Percentiles rank a stretch among this genome's conserved stretches.
phyloP scores from a whole-genome alignment of 1,140 invertebrate genomes.

The Pseudomyrmex gracilis region DNA sequence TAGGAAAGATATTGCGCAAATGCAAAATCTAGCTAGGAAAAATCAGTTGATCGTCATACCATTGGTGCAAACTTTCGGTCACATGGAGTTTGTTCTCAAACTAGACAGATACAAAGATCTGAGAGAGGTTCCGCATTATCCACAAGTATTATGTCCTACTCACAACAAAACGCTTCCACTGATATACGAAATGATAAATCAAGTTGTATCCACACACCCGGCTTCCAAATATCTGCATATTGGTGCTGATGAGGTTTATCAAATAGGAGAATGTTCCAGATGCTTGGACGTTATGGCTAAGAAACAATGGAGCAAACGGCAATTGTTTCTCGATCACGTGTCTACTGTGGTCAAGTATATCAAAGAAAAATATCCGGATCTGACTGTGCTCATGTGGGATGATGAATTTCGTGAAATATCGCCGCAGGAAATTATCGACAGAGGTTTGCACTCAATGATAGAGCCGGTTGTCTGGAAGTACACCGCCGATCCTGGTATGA shows the following conservation, averaged over 20 bases:
- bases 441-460: constrained; percentile 88
- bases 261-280: constrained; percentile 92
- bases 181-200: constrained; percentile 92
- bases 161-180: constrained; percentile 90
- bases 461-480: constrained; percentile 95
- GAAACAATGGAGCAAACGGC: constrained; percentile 84
- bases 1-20: constrained; percentile 88
- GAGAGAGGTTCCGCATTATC: constrained; percentile 91
- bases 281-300: constrained; percentile 87
- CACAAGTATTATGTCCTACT: constrained; percentile 94
- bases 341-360: constrained; percentile 87
- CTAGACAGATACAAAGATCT: constrained; percentile 90
- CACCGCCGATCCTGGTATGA: constrained; percentile 87
- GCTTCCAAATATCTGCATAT: constrained; percentile 90
- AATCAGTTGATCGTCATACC: constrained; percentile 94
- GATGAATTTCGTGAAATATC: constrained; percentile 94
- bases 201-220: constrained; percentile 89
- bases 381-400: constrained; percentile 96
- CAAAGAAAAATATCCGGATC: constrained; percentile 86
- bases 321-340: constrained; percentile 91
- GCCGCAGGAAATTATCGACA: constrained; percentile 87
- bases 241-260: constrained; percentile 93
- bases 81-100: constrained; percentile 96
- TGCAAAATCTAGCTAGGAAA: constrained; percentile 88
- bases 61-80: constrained; percentile 97